These are phyloP conservation scores for Bursaphelenchus okinawaensis DNA, from an alignment of 2,888 invertebrate species.

Conservation along the genomic window DNA sequence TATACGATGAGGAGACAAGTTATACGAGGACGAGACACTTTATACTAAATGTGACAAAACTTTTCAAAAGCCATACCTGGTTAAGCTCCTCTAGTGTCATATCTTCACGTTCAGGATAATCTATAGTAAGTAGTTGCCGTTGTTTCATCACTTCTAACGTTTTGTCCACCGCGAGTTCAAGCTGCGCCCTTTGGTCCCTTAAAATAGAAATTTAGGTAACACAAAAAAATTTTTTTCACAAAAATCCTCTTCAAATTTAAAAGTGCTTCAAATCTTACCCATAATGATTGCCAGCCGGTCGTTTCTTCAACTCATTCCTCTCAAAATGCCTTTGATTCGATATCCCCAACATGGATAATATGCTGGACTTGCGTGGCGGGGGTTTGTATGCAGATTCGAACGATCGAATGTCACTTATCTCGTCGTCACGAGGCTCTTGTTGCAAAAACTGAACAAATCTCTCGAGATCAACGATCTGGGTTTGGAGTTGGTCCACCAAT, in stretches of 20 bases:
- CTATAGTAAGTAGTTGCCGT: conserved; percentile 54
- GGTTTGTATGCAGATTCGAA: conserved; percentile 18
- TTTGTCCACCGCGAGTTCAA: conserved; percentile 78
- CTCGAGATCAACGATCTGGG: conserved; percentile 93
- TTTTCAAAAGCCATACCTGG: conserved; percentile 12
- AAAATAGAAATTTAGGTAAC: conserved; percentile 25
- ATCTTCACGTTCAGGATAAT: conserved; percentile 21
- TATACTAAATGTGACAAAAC: no score
- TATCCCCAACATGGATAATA: conserved; percentile 85
- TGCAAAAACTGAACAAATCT: conserved; percentile 91
- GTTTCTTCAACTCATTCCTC: conserved; percentile 76
- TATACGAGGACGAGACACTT: no score
- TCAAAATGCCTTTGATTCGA: conserved; percentile 64
- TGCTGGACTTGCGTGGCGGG: conserved; percentile 18
- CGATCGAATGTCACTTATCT: conserved; percentile 1
- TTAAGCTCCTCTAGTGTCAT: conserved; percentile 26
- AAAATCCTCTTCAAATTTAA: neutral
- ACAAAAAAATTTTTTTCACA: neutral
- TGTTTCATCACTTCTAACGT: conserved; percentile 62
- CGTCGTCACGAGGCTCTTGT: conserved; percentile 60
- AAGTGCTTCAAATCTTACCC: conserved; percentile 65
- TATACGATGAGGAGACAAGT: no score
- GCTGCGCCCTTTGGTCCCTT: conserved; percentile 80
- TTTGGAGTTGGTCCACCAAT: conserved; percentile 85
- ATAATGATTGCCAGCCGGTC: conserved; percentile 83